phyloP scores from a whole-genome alignment of 1,140 invertebrate species.

The Brachionus rotundiformis region DNA sequence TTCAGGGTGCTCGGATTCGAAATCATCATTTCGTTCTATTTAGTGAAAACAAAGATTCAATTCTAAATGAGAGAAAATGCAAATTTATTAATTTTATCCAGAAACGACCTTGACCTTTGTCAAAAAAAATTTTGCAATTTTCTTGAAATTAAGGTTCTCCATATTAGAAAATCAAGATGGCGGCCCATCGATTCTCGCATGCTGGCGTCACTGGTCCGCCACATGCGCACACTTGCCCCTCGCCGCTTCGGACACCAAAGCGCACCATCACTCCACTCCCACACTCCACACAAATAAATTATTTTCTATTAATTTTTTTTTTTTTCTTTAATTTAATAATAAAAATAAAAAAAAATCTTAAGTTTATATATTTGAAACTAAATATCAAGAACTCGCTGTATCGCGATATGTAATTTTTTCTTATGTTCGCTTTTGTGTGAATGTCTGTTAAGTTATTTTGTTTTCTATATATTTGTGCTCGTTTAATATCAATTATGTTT shows the following conservation, averaged over 20 bases:
- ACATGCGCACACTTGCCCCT: neutral
- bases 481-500: conserved; percentile 42
- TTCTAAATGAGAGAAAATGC: conserved; percentile 37
- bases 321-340: neutral
- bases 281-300: too few species aligned
- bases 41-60: conserved; percentile 6
- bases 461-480: neutral
- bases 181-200: neutral
- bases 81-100: conserved; percentile 48
- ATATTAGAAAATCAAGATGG: neutral
- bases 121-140: conserved; percentile 28
- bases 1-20: neutral
- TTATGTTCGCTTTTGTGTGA: conserved; percentile 1
- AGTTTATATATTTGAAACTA: neutral
- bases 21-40: conserved; percentile 6
- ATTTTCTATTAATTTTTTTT: neutral
- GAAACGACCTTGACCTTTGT: conserved; percentile 28
- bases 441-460: conserved; percentile 42
- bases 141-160: conserved; percentile 13
- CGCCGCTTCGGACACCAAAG: neutral
- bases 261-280: too few species aligned
- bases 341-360: neutral
- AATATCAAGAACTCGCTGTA: conserved; percentile 1
- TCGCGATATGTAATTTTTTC: neutral
- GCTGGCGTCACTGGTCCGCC: too few species aligned